Conservation (phyloP, 2,888 invertebrate species). For the Platycheirus rosarum region DNA sequence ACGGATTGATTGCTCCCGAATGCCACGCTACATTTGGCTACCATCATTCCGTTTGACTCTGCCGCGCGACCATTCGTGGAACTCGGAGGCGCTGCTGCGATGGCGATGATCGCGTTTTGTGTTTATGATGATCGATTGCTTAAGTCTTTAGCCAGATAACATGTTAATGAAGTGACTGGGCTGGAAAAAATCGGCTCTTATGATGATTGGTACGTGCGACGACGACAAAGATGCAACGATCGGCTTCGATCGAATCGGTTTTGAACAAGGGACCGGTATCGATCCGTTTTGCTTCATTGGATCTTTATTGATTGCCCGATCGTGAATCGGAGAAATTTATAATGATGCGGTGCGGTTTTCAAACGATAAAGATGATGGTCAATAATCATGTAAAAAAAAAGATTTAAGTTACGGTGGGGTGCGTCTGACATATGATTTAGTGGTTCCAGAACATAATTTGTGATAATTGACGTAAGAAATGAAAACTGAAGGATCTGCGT, state of each 20-base stretch:
- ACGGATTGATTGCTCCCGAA: constrained; percentile 49
- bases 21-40: constrained; percentile 12
- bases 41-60: not conserved
- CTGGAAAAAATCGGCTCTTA: constrained; percentile 31
- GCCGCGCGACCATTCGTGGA: constrained; percentile 19
- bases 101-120: constrained; percentile 45
- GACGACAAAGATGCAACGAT: not conserved
- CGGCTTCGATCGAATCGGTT: constrained; percentile 7
- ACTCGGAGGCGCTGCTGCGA: constrained; percentile 59
- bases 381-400: constrained; percentile 35
- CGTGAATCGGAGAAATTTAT: constrained; percentile 56
- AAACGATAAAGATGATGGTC: constrained; percentile 40
- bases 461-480: not conserved
- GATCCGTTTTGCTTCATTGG: constrained; percentile 42
- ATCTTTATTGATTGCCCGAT: constrained; percentile 59
- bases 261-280: constrained; percentile 12
- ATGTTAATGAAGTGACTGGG: constrained; percentile 69
- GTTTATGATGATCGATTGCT: constrained; percentile 58
- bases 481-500: too few relatives aligned
- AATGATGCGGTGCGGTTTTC: constrained; percentile 36
- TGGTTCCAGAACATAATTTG: constrained; percentile 53
- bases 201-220: constrained; percentile 39
- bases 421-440: constrained; percentile 40
- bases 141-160: constrained; percentile 57
- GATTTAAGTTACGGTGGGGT: constrained; percentile 29